Evolutionary conservation across 1,140 invertebrate genomes (phyloP).

Genomic region (Laodelphax striatellus): DNA sequence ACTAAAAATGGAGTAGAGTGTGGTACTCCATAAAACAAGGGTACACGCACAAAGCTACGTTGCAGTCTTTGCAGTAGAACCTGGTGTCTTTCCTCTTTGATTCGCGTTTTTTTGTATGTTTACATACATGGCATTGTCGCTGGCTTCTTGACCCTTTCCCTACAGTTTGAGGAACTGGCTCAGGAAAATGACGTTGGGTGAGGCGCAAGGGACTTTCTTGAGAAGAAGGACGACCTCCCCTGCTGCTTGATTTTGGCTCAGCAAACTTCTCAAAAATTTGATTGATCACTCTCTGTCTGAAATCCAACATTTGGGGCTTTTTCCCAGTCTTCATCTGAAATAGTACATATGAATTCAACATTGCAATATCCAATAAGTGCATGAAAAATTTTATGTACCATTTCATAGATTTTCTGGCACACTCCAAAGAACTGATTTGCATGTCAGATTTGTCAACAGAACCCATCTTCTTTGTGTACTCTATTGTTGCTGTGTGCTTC

Average conservation of each 20-base stretch:
- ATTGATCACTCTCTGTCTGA: too few relatives aligned
- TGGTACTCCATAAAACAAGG: conserved; percentile 10
- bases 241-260: not conserved
- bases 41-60: conserved; percentile 3
- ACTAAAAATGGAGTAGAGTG: too few relatives aligned
- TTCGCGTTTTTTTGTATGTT: not conserved
- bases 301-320: too few relatives aligned
- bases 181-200: not conserved
- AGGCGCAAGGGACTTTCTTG: not conserved
- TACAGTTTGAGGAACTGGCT: not conserved
- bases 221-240: not conserved
- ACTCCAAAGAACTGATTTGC: too few relatives aligned
- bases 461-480: too few relatives aligned
- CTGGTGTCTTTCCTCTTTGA: not conserved
- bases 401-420: too few relatives aligned
- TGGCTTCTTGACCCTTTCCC: not conserved
- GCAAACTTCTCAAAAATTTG: not conserved
- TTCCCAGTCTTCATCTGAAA: too few relatives aligned
- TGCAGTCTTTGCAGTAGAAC: conserved; percentile 3
- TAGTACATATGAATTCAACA: too few relatives aligned
- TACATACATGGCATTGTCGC: not conserved
- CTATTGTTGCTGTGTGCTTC: too few relatives aligned
- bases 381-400: too few relatives aligned
- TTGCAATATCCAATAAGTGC: too few relatives aligned
- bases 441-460: too few relatives aligned